phyloP scores from a whole-genome alignment of 2,888 invertebrate genomes.

The Aspidiotus rigidus region DNA sequence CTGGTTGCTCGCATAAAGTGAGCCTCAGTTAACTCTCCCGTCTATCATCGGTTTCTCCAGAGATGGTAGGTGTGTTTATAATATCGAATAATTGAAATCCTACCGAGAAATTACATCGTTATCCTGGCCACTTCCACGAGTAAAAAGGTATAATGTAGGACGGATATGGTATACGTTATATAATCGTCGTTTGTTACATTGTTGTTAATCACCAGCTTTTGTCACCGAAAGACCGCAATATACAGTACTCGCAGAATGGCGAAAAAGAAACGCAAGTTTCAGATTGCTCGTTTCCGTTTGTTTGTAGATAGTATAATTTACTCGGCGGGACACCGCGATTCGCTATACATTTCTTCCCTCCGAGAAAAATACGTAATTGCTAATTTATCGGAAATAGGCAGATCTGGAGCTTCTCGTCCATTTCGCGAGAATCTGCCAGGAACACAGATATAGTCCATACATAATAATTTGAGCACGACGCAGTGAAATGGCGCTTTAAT shows the following conservation, averaged over 20 bases:
- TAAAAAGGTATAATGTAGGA: not conserved
- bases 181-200: conserved; percentile 17
- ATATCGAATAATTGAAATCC: conserved; percentile 4
- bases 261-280: conserved; percentile 26
- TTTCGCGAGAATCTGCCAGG: too few relatives aligned
- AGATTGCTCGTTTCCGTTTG: conserved; percentile 28
- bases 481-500: too few relatives aligned
- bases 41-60: not conserved
- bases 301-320: conserved; percentile 33
- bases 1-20: too few relatives aligned
- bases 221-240: conserved; percentile 24
- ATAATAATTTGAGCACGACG: too few relatives aligned
- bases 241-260: conserved; percentile 10
- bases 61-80: conserved; percentile 2
- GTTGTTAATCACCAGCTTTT: conserved; percentile 22
- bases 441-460: too few relatives aligned
- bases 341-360: not conserved
- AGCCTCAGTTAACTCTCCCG: too few relatives aligned
- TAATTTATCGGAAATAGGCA: not conserved
- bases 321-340: conserved; percentile 23
- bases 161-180: too few relatives aligned
- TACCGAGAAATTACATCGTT: conserved; percentile 31
- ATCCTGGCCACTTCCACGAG: conserved; percentile 5
- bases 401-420: too few relatives aligned
- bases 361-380: not conserved